phyloP scores from a whole-genome alignment of 2,888 invertebrate species.

The Cynaeus angustus region DNA sequence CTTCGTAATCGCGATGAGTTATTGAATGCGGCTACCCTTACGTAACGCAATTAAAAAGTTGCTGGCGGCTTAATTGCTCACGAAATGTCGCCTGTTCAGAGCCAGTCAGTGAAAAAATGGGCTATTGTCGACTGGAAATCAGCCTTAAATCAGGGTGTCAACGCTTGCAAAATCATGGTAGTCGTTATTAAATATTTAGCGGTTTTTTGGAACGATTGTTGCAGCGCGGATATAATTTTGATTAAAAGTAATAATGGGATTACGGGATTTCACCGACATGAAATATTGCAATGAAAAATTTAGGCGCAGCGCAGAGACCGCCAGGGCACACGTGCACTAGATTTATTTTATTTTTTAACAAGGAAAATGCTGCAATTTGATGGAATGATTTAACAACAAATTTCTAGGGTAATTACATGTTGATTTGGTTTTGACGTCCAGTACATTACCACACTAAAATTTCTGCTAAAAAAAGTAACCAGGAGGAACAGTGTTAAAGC shows the following conservation, averaged over 20 bases:
- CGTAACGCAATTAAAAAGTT: conserved; percentile 36
- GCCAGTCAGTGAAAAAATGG: conserved; percentile 3
- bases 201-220: conserved; percentile 35
- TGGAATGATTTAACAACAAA: neutral
- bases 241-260: conserved; percentile 52
- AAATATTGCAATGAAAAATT: conserved; percentile 50
- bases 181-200: neutral
- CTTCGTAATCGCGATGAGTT: conserved; percentile 21
- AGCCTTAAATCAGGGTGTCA: conserved; percentile 14
- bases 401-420: conserved; percentile 1
- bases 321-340: neutral
- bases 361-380: neutral
- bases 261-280: conserved; percentile 45
- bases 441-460: too few species aligned
- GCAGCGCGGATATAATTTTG: conserved; percentile 45
- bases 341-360: conserved; percentile 4
- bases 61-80: conserved; percentile 24
- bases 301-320: conserved; percentile 7
- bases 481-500: too few species aligned
- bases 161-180: neutral
- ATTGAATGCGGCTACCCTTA: conserved; percentile 24
- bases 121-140: conserved; percentile 3
- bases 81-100: conserved; percentile 10
- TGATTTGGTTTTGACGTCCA: neutral
- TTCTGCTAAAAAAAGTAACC: too few species aligned